Conservation (phyloP, 2,888 invertebrate species). For the Brachypalpus laphriformis region DNA sequence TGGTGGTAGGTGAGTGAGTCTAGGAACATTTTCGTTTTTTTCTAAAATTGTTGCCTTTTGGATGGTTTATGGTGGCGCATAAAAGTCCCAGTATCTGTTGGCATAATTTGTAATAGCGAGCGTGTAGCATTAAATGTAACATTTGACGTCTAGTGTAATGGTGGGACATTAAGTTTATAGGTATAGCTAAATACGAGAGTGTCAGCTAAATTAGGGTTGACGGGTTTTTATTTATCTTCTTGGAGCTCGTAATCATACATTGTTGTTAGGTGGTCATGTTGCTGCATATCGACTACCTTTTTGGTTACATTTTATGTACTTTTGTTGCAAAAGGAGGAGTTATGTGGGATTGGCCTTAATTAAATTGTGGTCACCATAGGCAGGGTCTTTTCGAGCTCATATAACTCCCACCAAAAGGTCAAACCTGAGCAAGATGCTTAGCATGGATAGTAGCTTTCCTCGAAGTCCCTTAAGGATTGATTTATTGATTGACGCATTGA, state of each 20-base stretch:
- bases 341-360: background rate
- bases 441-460: no score
- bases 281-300: background rate
- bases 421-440: no score
- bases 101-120: conserved; percentile 44
- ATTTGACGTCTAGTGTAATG: conserved; percentile 41
- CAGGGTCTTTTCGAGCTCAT: no score
- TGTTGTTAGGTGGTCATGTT: conserved; percentile 4
- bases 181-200: conserved; percentile 34
- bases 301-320: background rate
- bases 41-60: conserved; percentile 26
- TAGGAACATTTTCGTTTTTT: background rate
- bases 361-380: background rate
- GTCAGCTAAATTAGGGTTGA: conserved; percentile 57
- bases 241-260: background rate
- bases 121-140: conserved; percentile 44
- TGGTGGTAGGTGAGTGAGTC: background rate
- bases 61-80: conserved; percentile 30
- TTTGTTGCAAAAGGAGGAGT: background rate
- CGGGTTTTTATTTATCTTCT: conserved; percentile 18
- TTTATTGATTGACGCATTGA: no score
- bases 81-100: conserved; percentile 37
- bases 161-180: conserved; percentile 47
- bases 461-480: no score
- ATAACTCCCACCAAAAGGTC: no score